Evolutionary conservation across 2,113 vertebrate species (phyloP), one percentile per base, ranked within the genome.

Genomic region (Hyla sarda): DNA sequence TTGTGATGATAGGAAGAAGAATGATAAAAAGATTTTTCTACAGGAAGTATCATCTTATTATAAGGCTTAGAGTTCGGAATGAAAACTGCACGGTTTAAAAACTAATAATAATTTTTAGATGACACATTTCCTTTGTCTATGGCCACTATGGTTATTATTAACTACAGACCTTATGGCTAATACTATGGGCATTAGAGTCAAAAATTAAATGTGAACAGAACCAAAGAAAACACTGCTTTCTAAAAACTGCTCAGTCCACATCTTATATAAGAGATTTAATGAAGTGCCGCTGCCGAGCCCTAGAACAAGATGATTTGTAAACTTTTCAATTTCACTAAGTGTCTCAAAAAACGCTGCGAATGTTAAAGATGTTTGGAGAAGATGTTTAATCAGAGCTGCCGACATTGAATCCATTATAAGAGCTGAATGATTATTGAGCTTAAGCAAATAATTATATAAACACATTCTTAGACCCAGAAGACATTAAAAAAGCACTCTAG

Each of bases 311-410:
- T 74, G 72, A 47, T 74, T 74, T 74, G 72, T 48, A 48, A 48
- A 48, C 37, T 47, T 41, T 74, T 74, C 72, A 47, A 74, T 74
- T 48, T 74, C 72, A 74, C 11, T 74, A 74, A 74, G 41, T 74
- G 41, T 74, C 41, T 74, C 11, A 48, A 48, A 47, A 74, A 74
- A 47, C 2, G 72, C 23, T 48, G 32, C 1, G 23, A 74, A 74
- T 74, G 37, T 74, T 74, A 25, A 47, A 74, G n/a, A n/a, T 17
- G 37, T 45, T n/a, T 13, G 21, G 10, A 14, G 41, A 48, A 14
- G 72, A 74, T n/a, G 2, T 47, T 25, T 16, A 4, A 47, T 47
- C 11, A 47, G 41, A 47, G 30, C 3, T 2, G 71, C 41, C 72
- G 72, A 74, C 41, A 47, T 21, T 25, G 41, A 25, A 48, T 74